These are phyloP conservation scores for Apostichopus californicus DNA, from an alignment of 35 echinoderm and acorn worm genomes.

Conservation along the genomic window DNA sequence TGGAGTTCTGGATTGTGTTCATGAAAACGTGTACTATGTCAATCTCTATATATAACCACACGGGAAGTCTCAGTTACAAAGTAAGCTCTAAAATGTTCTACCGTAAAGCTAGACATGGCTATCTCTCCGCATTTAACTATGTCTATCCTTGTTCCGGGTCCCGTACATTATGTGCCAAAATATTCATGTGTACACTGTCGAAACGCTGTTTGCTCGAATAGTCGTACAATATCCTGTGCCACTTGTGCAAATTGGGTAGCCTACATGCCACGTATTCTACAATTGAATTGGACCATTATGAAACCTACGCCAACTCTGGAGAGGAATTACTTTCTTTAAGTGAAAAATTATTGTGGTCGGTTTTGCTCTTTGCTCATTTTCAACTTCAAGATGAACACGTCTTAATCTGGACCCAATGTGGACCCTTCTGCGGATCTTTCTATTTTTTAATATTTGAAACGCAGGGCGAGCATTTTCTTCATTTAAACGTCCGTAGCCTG, in stretches of 20 bases:
- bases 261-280: background rate
- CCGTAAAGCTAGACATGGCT: too few species aligned
- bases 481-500: conserved; percentile 43
- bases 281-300: background rate
- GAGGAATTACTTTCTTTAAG: too few species aligned
- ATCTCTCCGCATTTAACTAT: too few species aligned
- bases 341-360: background rate
- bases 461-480: conserved; percentile 46
- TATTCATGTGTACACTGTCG: conserved; percentile 12
- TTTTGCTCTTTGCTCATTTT: background rate
- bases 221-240: conserved; percentile 26
- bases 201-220: conserved; percentile 15
- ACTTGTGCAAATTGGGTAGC: background rate
- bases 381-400: background rate
- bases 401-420: background rate
- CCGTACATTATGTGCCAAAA: background rate
- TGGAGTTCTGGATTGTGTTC: too few species aligned
- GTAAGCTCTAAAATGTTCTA: too few species aligned
- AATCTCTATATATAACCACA: too few species aligned
- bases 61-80: too few species aligned
- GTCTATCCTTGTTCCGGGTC: too few species aligned
- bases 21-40: too few species aligned
- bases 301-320: too few species aligned
- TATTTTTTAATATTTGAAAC: background rate
- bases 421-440: background rate